Base-by-base conservation (phyloP, 2,797 vertebrate genomes). In the Centropyge bicolor region DNA sequence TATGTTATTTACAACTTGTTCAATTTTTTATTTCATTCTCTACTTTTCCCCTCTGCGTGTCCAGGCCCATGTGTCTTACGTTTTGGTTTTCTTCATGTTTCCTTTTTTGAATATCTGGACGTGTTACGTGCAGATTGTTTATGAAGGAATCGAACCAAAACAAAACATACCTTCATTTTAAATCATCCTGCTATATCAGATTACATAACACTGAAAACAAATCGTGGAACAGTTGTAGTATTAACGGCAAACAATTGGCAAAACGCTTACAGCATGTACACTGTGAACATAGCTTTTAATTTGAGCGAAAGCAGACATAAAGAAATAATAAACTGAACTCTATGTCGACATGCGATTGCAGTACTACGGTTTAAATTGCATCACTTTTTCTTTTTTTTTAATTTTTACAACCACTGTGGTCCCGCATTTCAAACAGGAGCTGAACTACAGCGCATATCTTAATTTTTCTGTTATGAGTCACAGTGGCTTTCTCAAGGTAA, bases 401-500 rank as follows among this genome's bases (percentile, higher is more conserved):
- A 41, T 61, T 69, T 84, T 57, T 36, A 22, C 1, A 10, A 57
- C 0, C 24, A 36, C 59, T 11, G 40, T 35, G 24, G 49, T 67
- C 7, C 2, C 17, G 75, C 38, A 66, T 60, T 65, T 68, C 19
- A 64, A 73, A 80, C 17, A 55, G 76, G 27, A 56, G 61, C 54
- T 56, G 36, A 71, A 14, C 22, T 55, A 45, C 35, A 14, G 38
- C 0, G 13, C 51, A 24, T 12, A 16, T 51, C 43, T 72, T 16
- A 14, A 2, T n/a, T 46, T 76, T 48, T 48, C 35, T 73, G 8
- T 57, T 46, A n/a, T 61, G 70, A 76, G 35, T 76, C 48, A 56
- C 40, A 13, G 69, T n/a, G 45, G 64, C 20, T 75, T 56, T 81
- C 13, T 51, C 24, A 63, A 55, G 9, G 12, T 57, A 68, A 86